Percentiles rank a stretch among this genome's conserved stretches.
phyloP scores from a whole-genome alignment of 1,140 invertebrate species.

The Mycetomoellerius zeteki region DNA sequence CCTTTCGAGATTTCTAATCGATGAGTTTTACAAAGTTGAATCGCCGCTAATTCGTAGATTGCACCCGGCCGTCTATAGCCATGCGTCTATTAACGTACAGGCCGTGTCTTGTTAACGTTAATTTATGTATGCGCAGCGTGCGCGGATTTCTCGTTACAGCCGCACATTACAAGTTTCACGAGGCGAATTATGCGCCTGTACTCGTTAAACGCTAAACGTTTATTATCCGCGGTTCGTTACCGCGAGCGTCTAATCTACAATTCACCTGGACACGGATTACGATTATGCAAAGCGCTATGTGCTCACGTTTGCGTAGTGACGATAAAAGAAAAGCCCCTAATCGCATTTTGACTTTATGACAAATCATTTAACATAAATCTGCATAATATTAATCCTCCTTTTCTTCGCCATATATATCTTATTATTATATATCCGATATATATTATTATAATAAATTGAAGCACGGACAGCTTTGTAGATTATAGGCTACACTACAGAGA shows the following conservation, averaged over 20 bases:
- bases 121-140: constrained; percentile 61
- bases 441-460: constrained; percentile 3
- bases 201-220: constrained; percentile 57
- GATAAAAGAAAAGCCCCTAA: constrained; percentile 25
- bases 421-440: not conserved
- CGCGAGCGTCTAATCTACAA: constrained; percentile 35
- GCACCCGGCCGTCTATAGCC: constrained; percentile 22
- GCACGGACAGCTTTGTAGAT: too few species aligned
- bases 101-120: constrained; percentile 61
- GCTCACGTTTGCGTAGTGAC: not conserved
- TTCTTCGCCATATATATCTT: not conserved
- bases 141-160: constrained; percentile 39
- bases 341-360: not conserved
- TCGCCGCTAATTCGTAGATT: constrained; percentile 36
- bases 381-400: not conserved
- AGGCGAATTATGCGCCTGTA: constrained; percentile 42
- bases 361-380: not conserved
- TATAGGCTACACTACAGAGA: not conserved
- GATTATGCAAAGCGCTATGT: constrained; percentile 22
- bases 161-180: constrained; percentile 28
- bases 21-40: constrained; percentile 30
- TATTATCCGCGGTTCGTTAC: constrained; percentile 60
- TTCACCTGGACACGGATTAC: constrained; percentile 21
- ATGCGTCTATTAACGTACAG: constrained; percentile 49
- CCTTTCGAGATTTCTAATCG: constrained; percentile 32